phyloP scores from a whole-genome alignment of 2,888 invertebrate species.

The Nemotelus nigrinus region DNA sequence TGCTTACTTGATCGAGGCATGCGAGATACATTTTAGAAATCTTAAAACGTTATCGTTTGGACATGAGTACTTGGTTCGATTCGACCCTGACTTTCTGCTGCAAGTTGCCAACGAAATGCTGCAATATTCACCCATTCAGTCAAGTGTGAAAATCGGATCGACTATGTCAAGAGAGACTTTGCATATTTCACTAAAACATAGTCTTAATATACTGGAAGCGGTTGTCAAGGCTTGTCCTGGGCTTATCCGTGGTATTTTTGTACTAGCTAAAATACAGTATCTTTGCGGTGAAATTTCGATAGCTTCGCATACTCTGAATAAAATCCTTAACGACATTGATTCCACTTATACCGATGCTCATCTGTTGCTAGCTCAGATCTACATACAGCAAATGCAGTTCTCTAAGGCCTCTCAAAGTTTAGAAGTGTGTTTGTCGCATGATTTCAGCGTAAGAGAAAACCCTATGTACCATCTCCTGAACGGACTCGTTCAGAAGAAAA shows the following conservation, averaged over 20 bases:
- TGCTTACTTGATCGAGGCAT: slow-evolving; percentile 71
- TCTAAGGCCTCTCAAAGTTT: slow-evolving; percentile 85
- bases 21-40: slow-evolving; percentile 67
- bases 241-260: slow-evolving; percentile 72
- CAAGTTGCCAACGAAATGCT: slow-evolving; percentile 82
- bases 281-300: slow-evolving; percentile 79
- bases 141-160: slow-evolving; percentile 64
- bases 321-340: slow-evolving; percentile 78
- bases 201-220: slow-evolving; percentile 75
- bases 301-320: slow-evolving; percentile 77
- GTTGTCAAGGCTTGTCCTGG: slow-evolving; percentile 86
- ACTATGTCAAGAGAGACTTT: slow-evolving; percentile 65
- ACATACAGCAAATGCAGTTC: slow-evolving; percentile 75
- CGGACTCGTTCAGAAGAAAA: slow-evolving; percentile 83
- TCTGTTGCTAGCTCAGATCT: slow-evolving; percentile 86
- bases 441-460: slow-evolving; percentile 91
- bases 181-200: slow-evolving; percentile 68
- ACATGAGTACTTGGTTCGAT: slow-evolving; percentile 74
- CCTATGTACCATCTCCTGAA: slow-evolving; percentile 89
- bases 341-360: slow-evolving; percentile 85
- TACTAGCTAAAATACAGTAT: slow-evolving; percentile 83
- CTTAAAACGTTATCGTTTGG: slow-evolving; percentile 75
- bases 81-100: slow-evolving; percentile 89
- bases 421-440: slow-evolving; percentile 89
- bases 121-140: slow-evolving; percentile 75